Evolutionary conservation across 2,113 vertebrate species (phyloP).

Genomic region (Varanus komodoensis): DNA sequence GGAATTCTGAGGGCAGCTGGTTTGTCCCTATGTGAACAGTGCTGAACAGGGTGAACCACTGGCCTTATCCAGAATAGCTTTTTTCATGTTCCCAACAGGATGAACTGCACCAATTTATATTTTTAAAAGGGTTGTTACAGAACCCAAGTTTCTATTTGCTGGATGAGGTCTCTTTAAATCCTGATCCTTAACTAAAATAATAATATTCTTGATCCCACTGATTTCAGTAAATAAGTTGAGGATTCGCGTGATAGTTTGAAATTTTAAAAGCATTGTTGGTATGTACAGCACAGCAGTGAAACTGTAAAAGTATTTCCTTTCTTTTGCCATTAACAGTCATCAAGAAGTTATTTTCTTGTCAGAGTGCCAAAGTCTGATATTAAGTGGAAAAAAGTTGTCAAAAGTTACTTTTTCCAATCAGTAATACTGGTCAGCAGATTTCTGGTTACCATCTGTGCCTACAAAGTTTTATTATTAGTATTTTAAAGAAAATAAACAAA

Average conservation of each 20-base stretch:
- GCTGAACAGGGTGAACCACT: no score
- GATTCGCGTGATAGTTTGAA: not conserved
- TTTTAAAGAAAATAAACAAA: not conserved
- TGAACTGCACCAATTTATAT: not conserved
- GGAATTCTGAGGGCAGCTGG: no score
- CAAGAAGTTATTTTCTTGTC: conserved; percentile 28
- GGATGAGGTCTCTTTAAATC: conserved; percentile 29
- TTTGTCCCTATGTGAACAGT: no score
- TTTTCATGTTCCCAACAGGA: no score
- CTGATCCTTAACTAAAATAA: conserved; percentile 5
- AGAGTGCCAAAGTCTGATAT: not conserved
- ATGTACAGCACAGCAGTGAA: not conserved
- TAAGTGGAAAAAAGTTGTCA: conserved; percentile 41
- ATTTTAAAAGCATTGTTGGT: not conserved
- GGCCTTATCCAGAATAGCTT: no score
- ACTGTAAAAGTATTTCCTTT: not conserved
- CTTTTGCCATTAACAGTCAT: not conserved
- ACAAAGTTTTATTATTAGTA: not conserved
- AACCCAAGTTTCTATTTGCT: not conserved
- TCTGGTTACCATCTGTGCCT: conserved; percentile 51
- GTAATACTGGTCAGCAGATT: conserved; percentile 50
- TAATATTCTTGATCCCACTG: not conserved
- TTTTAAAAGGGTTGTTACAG: not conserved
- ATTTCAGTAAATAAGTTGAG: not conserved
- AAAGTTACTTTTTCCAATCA: conserved; percentile 51